phyloP scores from a whole-genome alignment of 2,113 vertebrate species.

The Toxostoma redivivum region DNA sequence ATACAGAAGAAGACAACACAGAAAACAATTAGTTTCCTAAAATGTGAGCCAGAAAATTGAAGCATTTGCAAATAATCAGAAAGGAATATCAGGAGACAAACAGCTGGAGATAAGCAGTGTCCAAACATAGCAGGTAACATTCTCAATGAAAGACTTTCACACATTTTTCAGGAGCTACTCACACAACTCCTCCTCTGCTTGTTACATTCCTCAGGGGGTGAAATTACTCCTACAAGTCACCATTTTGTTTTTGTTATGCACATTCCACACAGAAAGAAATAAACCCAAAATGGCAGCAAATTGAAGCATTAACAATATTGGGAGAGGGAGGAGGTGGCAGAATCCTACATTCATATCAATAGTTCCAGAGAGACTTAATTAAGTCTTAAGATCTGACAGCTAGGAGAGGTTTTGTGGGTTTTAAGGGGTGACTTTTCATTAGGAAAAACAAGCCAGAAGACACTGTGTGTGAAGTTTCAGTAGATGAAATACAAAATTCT shows the following conservation, averaged over 20 bases:
- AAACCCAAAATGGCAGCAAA: neutral
- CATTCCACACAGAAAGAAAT: neutral
- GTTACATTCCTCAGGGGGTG: neutral
- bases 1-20: neutral
- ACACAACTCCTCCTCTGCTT: neutral
- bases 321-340: rapidly evolving
- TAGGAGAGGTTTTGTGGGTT: neutral
- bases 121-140: neutral
- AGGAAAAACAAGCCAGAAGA: neutral
- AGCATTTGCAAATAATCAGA: neutral
- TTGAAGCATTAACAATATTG: neutral
- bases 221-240: neutral
- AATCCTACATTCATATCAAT: neutral
- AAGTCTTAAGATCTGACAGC: neutral
- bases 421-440: neutral
- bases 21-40: neutral
- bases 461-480: neutral
- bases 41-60: neutral
- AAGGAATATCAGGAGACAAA: neutral
- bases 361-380: neutral
- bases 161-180: neutral
- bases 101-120: neutral
- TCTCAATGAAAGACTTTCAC: neutral
- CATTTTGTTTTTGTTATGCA: neutral
- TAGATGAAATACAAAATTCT: neutral